Conservation (phyloP, 2,888 invertebrate species). For the Spilosoma lubricipeda region DNA sequence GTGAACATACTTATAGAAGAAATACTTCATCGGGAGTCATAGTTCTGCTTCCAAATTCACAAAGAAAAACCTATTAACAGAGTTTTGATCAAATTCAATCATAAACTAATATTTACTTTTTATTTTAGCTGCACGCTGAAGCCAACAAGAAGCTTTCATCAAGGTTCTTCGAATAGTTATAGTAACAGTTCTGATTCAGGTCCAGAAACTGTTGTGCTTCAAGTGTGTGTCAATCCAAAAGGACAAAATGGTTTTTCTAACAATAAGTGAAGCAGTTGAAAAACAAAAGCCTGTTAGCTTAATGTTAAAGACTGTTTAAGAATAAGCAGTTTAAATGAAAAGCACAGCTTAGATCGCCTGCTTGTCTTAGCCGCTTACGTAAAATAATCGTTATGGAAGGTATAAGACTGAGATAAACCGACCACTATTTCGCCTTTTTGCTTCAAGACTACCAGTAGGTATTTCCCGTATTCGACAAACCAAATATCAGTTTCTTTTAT, state of each 20-base stretch:
- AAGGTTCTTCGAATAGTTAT: slow-evolving; percentile 50
- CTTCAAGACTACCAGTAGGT: too few species aligned
- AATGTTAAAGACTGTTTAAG: not conserved
- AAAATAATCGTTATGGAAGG: not conserved
- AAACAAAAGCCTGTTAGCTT: not conserved
- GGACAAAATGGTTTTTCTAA: slow-evolving; percentile 36
- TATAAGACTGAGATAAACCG: not conserved
- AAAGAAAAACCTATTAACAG: not conserved
- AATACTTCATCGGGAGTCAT: not conserved
- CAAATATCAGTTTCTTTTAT: too few species aligned
- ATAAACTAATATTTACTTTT: not conserved
- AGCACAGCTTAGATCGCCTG: not conserved
- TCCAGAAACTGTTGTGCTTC: slow-evolving; percentile 54
- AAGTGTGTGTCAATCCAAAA: slow-evolving; percentile 57
- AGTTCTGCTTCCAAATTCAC: not conserved
- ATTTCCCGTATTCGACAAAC: too few species aligned
- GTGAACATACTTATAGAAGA: not conserved
- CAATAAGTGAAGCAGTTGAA: not conserved
- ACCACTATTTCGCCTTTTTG: not conserved
- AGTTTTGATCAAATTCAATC: not conserved
- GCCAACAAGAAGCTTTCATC: slow-evolving; percentile 8
- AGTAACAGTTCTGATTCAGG: slow-evolving; percentile 46
- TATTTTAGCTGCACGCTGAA: slow-evolving; percentile 35
- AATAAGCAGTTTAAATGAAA: not conserved
- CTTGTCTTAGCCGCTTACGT: not conserved